A percentile compares a stretch with the other conserved stretches of the same genome.
Conservation (phyloP, 2,888 invertebrate species). For the Eurytoma californica region DNA sequence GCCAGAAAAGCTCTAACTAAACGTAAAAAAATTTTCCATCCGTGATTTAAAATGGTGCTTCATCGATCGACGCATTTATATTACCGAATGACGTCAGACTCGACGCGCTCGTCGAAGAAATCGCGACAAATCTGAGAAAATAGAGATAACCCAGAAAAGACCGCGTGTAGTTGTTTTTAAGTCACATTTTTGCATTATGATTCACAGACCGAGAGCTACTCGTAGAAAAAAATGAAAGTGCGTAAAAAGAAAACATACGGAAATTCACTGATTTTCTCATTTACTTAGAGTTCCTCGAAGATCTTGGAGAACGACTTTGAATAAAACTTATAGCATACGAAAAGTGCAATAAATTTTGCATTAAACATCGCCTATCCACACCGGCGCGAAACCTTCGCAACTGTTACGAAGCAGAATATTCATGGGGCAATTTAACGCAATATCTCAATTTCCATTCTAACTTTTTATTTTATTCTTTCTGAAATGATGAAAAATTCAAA, state of each 20-base stretch:
- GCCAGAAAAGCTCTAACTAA: too few species aligned
- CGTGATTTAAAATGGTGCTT: not conserved
- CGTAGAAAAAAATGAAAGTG: constrained; percentile 10
- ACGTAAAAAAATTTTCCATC: not conserved
- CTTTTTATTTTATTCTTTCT: too few species aligned
- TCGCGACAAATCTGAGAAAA: constrained; percentile 24
- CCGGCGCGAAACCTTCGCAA: not conserved
- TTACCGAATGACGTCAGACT: constrained; percentile 24
- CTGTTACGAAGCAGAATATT: not conserved
- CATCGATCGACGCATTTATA: not conserved
- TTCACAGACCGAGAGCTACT: not conserved
- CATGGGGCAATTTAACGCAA: not conserved
- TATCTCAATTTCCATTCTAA: not conserved
- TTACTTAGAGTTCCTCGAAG: not conserved
- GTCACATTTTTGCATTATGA: constrained; percentile 3
- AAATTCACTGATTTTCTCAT: too few species aligned
- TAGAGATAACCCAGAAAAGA: constrained; percentile 40
- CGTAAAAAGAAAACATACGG: too few species aligned
- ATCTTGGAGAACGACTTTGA: not conserved
- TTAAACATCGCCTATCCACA: constrained; percentile 3
- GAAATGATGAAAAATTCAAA: constrained; percentile 30
- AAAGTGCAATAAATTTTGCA: constrained; percentile 13
- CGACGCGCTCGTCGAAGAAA: not conserved
- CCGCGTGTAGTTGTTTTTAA: not conserved
- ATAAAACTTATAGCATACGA: not conserved